Percentiles rank a stretch among this genome's conserved stretches.
Conservation (phyloP, 2,888 invertebrate genomes). For the Calliopum simillimum region DNA sequence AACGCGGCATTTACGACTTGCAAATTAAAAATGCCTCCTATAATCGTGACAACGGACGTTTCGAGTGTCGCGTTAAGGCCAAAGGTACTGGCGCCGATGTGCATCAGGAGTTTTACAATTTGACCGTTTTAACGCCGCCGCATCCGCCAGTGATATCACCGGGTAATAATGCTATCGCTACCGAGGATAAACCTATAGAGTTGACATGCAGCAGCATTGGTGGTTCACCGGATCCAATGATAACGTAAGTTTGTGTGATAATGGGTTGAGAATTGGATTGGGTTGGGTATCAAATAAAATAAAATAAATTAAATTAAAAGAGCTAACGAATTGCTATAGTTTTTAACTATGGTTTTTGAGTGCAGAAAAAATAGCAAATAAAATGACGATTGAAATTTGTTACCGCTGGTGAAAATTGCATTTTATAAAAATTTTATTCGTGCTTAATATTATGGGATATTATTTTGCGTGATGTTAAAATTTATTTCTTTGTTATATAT, state of each 20-base stretch:
- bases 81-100: slow-evolving; percentile 85
- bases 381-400: not conserved
- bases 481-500: too few relatives aligned
- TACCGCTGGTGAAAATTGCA: too few relatives aligned
- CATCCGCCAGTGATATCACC: slow-evolving; percentile 84
- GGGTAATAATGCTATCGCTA: slow-evolving; percentile 80
- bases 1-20: slow-evolving; percentile 87
- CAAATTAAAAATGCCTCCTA: slow-evolving; percentile 90
- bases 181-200: slow-evolving; percentile 83
- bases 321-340: too few relatives aligned
- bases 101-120: slow-evolving; percentile 84
- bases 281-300: too few relatives aligned
- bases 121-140: slow-evolving; percentile 88
- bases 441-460: too few relatives aligned
- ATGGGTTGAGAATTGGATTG: too few relatives aligned
- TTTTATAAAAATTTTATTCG: not conserved
- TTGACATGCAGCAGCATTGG: slow-evolving; percentile 86
- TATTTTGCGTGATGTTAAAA: too few relatives aligned
- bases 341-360: too few relatives aligned
- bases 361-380: not conserved
- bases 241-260: slow-evolving; percentile 71
- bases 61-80: slow-evolving; percentile 89
- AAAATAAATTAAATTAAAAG: too few relatives aligned
- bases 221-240: slow-evolving; percentile 90
- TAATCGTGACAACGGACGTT: slow-evolving; percentile 90